Evolutionary conservation across 2,113 vertebrate species (phyloP).

Genomic region (Pteruthius melanotis): DNA sequence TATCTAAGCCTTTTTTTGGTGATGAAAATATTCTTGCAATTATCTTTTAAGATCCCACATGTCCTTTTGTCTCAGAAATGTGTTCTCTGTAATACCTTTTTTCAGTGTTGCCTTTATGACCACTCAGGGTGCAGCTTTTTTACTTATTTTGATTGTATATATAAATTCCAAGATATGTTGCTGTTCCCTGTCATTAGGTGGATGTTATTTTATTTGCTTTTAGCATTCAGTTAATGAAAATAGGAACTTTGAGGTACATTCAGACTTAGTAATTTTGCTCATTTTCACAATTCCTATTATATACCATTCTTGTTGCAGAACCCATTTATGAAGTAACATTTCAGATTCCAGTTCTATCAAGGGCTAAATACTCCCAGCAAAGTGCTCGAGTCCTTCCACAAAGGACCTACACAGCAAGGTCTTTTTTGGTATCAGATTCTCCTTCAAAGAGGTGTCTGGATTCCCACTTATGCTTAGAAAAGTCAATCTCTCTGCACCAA

Average conservation of each 20-base stretch:
- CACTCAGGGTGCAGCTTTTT: neutral
- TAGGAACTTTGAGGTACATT: neutral
- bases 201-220: neutral
- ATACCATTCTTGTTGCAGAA: neutral
- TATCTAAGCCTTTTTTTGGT: neutral
- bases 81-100: neutral
- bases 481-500: neutral
- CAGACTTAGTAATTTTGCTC: neutral
- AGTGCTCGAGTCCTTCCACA: neutral
- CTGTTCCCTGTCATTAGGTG: neutral
- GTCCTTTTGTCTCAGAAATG: neutral
- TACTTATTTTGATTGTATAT: neutral
- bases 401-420: neutral
- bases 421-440: neutral
- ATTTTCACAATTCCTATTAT: neutral
- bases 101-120: neutral
- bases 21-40: neutral
- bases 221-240: neutral
- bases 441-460: neutral
- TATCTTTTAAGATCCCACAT: neutral
- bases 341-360: neutral
- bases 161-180: neutral
- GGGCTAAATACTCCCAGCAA: neutral
- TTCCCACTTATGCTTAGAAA: neutral
- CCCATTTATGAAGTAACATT: neutral